phyloP scores from a whole-genome alignment of 2,888 invertebrate genomes.

The Antitype chi region DNA sequence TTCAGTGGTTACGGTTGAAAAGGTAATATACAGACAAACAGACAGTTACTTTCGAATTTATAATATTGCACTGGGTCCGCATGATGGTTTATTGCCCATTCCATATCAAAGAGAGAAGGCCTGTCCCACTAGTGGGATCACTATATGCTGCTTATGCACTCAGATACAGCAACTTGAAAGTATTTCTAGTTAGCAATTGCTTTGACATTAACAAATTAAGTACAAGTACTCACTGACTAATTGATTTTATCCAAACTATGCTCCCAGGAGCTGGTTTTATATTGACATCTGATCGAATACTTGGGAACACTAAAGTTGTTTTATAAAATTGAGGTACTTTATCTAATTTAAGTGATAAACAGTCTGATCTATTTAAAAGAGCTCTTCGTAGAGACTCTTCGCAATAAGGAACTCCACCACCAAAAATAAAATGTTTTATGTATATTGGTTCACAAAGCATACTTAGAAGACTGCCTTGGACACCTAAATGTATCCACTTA shows the following conservation, averaged over 20 bases:
- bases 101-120: no score
- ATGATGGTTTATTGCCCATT: no score
- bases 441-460: conserved; percentile 92
- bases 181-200: background rate
- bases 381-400: conserved; percentile 90
- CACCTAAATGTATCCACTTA: conserved; percentile 96
- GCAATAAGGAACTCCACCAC: conserved; percentile 92
- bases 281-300: conserved; percentile 70
- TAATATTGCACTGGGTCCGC: no score
- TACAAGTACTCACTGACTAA: conserved; percentile 73
- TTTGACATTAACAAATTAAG: background rate
- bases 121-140: no score
- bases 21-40: no score
- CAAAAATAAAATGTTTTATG: conserved; percentile 93
- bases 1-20: no score
- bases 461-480: conserved; percentile 95
- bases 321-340: conserved; percentile 76
- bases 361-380: conserved; percentile 79
- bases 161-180: background rate
- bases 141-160: background rate
- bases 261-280: conserved; percentile 79
- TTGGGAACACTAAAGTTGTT: conserved; percentile 73
- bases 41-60: no score
- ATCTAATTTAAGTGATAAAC: conserved; percentile 56
- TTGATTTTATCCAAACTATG: conserved; percentile 80